Evolutionary conservation across 1,140 invertebrate species (phyloP), one percentile per base, ranked within the genome.

Genomic region (Megalopta genalis): DNA sequence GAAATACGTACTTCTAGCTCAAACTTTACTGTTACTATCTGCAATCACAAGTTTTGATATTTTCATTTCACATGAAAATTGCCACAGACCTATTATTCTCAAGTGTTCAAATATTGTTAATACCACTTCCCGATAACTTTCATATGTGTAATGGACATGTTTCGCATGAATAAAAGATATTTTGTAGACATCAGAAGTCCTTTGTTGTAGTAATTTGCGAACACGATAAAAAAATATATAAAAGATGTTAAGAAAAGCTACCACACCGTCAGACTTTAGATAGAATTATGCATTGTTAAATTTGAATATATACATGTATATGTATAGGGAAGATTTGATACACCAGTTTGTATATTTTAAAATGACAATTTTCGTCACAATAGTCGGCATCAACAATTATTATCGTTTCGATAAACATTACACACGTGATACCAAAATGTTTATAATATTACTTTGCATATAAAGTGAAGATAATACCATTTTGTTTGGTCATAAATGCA

Each of bases 381-480:
- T 37, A 63, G 10, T 21, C 9, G 27, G 32, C 21, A 27, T 7
- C 21, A 37, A 63, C 21, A 21, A 63, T 16, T 37, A 27, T 63
- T 32, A 46, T 63, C 27, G 5, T 42, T 42, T 9, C 18, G 6
- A 49, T 5, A 0, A 39, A 66, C 32, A 37, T n/a, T 42, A 42
- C 32, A 65, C 37, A 39, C 10, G 21, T 18, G 25, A 27, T 46
- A 8, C 21, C 42, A n/a, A 59, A 10, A 54, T 39, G 23, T 37
- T n/a, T 60, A 23, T 42, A 37, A 68, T 46, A 46, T 32, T 68
- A 70, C n/a, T 42, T 52, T 70, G n/a, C 37, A 37, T 62, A 25
- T 42, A 32, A 75, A 75, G n/a, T 23, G 25, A 16, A 49, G 39
- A 42, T 12, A 25, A 54, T 74, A 65, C 49, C 62, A 65, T 37